phyloP scores from a whole-genome alignment of 2,888 invertebrate genomes.

The Dendrolimus pini region DNA sequence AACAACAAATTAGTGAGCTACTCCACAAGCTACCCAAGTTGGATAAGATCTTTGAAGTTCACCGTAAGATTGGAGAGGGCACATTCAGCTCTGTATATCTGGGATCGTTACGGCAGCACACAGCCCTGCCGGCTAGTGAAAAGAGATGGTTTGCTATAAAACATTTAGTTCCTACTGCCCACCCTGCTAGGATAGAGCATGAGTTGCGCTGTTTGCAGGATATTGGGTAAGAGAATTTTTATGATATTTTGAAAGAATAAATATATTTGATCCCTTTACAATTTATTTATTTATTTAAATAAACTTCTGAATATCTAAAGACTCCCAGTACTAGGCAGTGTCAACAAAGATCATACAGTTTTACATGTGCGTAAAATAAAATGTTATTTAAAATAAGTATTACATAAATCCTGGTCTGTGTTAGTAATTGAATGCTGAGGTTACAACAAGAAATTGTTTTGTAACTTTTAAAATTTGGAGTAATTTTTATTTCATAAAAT shows the following conservation, averaged over 20 bases:
- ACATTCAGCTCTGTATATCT: constrained; percentile 92
- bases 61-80: constrained; percentile 86
- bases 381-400: no score
- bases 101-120: constrained; percentile 79
- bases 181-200: constrained; percentile 87
- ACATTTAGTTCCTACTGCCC: constrained; percentile 91
- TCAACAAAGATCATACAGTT: no score
- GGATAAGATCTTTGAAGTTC: constrained; percentile 79
- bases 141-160: constrained; percentile 87
- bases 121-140: constrained; percentile 41
- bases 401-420: no score
- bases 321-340: no score
- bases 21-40: constrained; percentile 76
- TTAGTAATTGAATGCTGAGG: no score
- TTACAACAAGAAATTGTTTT: no score
- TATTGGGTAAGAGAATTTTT: constrained; percentile 78
- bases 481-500: no score
- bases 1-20: constrained; percentile 57
- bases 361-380: no score
- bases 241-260: background rate
- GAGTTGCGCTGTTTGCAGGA: constrained; percentile 87
- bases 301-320: no score
- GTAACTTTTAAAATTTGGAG: no score
- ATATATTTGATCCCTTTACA: no score
- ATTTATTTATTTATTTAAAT: no score